Base-by-base conservation (phyloP, 2,888 invertebrate species). In the Elysia crispata region DNA sequence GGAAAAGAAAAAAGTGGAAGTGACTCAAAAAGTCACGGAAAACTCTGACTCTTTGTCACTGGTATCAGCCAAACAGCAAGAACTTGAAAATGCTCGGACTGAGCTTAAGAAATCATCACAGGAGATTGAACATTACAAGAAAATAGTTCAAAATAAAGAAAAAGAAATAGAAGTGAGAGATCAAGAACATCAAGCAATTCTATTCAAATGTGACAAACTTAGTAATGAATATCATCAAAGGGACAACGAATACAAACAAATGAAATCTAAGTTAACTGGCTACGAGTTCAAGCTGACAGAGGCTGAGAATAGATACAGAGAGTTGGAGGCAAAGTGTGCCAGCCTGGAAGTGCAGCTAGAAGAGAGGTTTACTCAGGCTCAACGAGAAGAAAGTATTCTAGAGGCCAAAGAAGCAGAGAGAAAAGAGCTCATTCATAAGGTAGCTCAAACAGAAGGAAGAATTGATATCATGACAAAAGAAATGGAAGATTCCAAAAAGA, bases 341-440 rank as follows among this genome's bases (percentile, higher is more conserved):
- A 80, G 80, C 28, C 54, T 80, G 23, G 80, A 80, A 30, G 41
- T 79, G 75, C 74, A 75, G 30, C 75, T 79, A n/a, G 57, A 74
- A 33, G 79, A 79, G 28, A 74, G 75, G 54, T 79, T 75, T 75
- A 70, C 76, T n/a, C 50, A 49, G 1, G 30, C 70, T 25, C 76
- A 80, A 64, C 28, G 76, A 28, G 76, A 76, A 25, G 76, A 76
- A 49, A 70, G 70, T 18, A 30, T 76, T 25, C 31, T 76, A 41
- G 23, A 57, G 18, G 30, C 0, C 8, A 74, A 69, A 31, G 75
- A 79, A 20, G 67, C 67, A 31, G 69, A 67, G 30, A 57, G 33
- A 54, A 31, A 67, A 13, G 28, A 75, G 41, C 57, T 79, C 18
- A 75, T 33, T 33, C n/a, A 41, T 41, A 41, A 41, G 11, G 41